A percentile compares a stretch with the other conserved stretches of the same genome.
Conservation (phyloP, 2,113 vertebrate genomes). For the Colinus virginianus region DNA sequence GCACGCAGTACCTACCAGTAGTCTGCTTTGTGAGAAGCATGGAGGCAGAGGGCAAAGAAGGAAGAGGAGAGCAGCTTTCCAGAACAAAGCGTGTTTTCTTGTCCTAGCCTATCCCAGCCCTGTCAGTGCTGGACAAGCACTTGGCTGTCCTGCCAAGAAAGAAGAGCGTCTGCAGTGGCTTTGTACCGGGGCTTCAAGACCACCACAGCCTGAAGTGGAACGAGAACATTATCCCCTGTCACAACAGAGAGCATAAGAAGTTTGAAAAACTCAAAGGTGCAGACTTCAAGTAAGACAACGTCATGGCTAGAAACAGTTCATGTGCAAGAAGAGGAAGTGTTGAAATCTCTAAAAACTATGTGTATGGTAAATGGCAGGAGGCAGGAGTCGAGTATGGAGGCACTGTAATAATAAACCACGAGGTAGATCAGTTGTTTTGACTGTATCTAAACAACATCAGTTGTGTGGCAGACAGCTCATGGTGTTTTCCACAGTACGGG, state of each 20-base stretch:
- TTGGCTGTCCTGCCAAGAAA: fast-evolving
- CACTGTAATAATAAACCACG: background rate
- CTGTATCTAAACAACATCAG: background rate
- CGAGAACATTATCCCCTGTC: background rate
- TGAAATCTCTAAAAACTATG: background rate
- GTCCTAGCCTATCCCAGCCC: constrained; percentile 61
- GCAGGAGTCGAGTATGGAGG: background rate
- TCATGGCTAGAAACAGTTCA: background rate
- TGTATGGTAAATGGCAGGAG: fast-evolving
- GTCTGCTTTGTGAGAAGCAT: background rate
- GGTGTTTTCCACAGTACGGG: background rate
- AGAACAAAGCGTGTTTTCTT: background rate
- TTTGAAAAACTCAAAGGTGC: background rate
- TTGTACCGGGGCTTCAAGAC: constrained; percentile 22
- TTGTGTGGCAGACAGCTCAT: fast-evolving
- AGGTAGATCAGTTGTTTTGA: background rate
- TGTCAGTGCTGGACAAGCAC: background rate
- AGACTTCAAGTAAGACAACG: background rate
- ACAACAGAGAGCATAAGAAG: background rate
- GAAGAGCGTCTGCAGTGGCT: background rate
- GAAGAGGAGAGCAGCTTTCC: background rate
- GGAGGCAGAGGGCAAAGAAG: background rate
- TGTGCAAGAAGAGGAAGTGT: background rate
- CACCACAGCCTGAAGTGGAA: constrained; percentile 39
- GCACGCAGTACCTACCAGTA: background rate